A percentile compares a stretch with the other conserved stretches of the same genome.
Evolutionary conservation across 2,888 invertebrate genomes (phyloP).

Genomic region (Drosophila glabriapex): DNA sequence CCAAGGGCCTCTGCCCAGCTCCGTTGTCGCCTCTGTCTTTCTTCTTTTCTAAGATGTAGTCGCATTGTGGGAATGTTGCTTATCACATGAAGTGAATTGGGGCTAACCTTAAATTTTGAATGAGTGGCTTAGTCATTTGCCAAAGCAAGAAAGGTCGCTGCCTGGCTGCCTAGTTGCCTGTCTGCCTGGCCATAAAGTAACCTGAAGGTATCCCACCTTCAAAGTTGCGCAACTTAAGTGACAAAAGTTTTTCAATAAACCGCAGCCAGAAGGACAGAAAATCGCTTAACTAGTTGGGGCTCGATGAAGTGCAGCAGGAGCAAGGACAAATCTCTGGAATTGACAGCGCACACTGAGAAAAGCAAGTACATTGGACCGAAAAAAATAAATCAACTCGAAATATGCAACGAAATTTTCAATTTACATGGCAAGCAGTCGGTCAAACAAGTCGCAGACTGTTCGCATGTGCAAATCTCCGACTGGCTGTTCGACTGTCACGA

Average conservation of each 20-base stretch:
- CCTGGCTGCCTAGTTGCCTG: background rate
- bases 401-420: constrained; percentile 77
- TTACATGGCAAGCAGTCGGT: constrained; percentile 63
- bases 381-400: constrained; percentile 59
- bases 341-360: constrained; percentile 14
- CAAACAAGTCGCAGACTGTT: background rate
- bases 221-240: constrained; percentile 48
- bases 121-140: background rate
- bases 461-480: background rate
- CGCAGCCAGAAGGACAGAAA: constrained; percentile 48
- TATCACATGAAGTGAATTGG: constrained; percentile 61
- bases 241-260: constrained; percentile 73
- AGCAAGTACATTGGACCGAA: background rate
- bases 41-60: too few relatives aligned
- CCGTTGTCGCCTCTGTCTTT: too few relatives aligned
- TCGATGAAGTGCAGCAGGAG: constrained; percentile 50
- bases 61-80: too few relatives aligned
- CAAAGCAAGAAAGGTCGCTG: background rate
- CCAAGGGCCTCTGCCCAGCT: too few relatives aligned
- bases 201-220: constrained; percentile 19
- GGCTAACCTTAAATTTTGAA: constrained; percentile 1
- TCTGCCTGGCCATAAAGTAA: constrained; percentile 28
- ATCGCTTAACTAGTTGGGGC: constrained; percentile 72
- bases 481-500: constrained; percentile 6
- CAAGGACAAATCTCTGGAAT: constrained; percentile 17